Percentiles rank a stretch among this genome's conserved stretches.
Conservation (phyloP, 2,888 invertebrate species). For the Mimumesa dahlbomi region DNA sequence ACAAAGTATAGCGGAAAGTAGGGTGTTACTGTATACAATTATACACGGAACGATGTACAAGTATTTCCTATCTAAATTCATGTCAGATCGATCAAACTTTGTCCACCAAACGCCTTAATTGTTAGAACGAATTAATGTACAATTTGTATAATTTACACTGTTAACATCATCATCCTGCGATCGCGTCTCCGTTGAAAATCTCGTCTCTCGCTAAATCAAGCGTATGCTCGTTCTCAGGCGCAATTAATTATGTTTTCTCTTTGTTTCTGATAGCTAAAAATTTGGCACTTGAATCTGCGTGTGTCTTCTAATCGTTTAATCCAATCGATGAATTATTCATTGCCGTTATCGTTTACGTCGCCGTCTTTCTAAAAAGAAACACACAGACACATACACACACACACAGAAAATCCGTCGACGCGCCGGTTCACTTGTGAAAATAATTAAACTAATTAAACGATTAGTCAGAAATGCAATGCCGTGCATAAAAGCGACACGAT, state of each 20-base stretch:
- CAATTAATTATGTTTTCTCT: conserved; percentile 42
- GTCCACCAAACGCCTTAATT: conserved; percentile 17
- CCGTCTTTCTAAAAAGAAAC: too few species aligned
- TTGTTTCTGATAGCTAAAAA: conserved; percentile 66
- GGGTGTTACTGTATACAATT: neutral
- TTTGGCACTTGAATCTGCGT: conserved; percentile 74
- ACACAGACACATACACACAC: too few species aligned
- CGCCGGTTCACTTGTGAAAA: neutral
- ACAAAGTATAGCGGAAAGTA: neutral
- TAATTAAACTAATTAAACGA: neutral
- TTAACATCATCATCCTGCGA: neutral
- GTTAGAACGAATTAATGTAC: conserved; percentile 20
- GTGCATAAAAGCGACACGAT: conserved; percentile 35
- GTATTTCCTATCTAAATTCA: neutral
- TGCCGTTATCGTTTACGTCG: conserved; percentile 21
- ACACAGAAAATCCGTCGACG: neutral
- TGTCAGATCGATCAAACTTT: conserved; percentile 7
- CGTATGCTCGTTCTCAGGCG: conserved; percentile 35
- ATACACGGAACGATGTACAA: neutral
- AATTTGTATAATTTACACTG: conserved; percentile 15
- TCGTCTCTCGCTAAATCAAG: conserved; percentile 32
- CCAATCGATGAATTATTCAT: conserved; percentile 56
- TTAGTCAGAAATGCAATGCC: conserved; percentile 16
- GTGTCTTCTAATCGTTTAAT: conserved; percentile 56
- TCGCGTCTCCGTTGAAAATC: neutral